Evolutionary conservation across 1,140 invertebrate genomes (phyloP).

Genomic region (Musca domestica): DNA sequence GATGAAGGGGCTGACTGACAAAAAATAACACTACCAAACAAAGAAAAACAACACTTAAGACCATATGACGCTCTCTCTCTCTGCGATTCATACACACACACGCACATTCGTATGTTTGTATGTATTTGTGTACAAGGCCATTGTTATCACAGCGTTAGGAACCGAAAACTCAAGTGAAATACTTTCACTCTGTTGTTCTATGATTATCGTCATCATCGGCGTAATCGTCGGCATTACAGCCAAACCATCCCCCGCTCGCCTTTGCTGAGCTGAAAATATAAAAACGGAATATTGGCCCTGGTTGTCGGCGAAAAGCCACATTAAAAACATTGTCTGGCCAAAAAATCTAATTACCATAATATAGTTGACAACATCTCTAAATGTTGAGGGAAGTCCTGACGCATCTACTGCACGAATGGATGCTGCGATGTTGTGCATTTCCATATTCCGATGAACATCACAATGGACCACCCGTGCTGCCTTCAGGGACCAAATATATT

Average conservation of each 20-base stretch:
- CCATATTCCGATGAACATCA: too few species aligned
- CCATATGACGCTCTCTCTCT: not conserved
- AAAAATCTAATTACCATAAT: conserved; percentile 23
- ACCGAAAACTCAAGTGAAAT: too few species aligned
- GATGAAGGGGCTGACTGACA: not conserved
- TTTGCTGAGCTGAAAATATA: not conserved
- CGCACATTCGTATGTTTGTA: not conserved
- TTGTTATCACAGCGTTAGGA: too few species aligned
- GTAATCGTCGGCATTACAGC: too few species aligned
- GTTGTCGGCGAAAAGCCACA: not conserved
- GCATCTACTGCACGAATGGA: too few species aligned
- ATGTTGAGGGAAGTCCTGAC: too few species aligned
- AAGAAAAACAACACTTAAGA: not conserved
- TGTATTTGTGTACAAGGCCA: too few species aligned
- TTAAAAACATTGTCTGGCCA: conserved; percentile 19
- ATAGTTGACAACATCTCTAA: conserved; percentile 7
- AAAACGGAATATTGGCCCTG: not conserved
- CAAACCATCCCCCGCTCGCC: not conserved
- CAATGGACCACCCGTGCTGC: too few species aligned
- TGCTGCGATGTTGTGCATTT: too few species aligned
- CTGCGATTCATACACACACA: not conserved
- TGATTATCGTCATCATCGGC: too few species aligned
- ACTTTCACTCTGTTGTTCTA: too few species aligned
- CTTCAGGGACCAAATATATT: too few species aligned
- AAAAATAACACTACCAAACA: not conserved